Evolutionary conservation across 2,797 vertebrate species (phyloP), one percentile per base, ranked within the genome.

Genomic region (Sebastes iracundus): DNA sequence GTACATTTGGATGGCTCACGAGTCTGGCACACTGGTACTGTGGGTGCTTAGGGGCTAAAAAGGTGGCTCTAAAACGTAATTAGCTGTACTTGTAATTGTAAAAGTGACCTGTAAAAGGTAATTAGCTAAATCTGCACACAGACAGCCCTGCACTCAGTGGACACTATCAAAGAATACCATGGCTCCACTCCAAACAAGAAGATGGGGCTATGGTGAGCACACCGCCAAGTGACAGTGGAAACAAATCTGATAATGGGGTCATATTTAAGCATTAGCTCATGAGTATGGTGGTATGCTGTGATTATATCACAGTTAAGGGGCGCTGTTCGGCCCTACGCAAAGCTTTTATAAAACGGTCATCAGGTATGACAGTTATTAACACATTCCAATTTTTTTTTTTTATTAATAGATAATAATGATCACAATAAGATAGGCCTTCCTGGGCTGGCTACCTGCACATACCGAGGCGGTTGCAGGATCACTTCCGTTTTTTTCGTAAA

Each of bases 51-150:
- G 74, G 30, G 62, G 30, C 62, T 70, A 13, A 72, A 77, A 71
- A 69, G 58, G 49, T 75, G 38, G 28, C 58, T 78, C 14, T 74
- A 68, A 82, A 84, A 82, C 27, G 42, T 59, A 82, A 84, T 84
- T 75, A 76, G 63, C 55, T 71, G 27, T 62, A 61, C 33, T 56
- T 81, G 63, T 59, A 35, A 73, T 56, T 79, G 59, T 35, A 49
- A 80, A 82, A 79, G 33, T 25, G 61, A 75, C 63, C 46, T 66
- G 20, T 72, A 70, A 81, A 82, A 56, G 33, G 61, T 62, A 71
- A 85, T 79, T 35, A 72, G 12, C 56, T 33, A 38, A 62, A 79
- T 76, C 65, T 78, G 33, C 25, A 78, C 58, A 33, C 11, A 33
- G 53, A 28, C 25, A 53, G 49, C 18, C 6, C 32, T 7, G 12